Evolutionary conservation across 2,113 vertebrate genomes (phyloP), one percentile per base, ranked within the genome.

Genomic region (Accipiter virgatus): DNA sequence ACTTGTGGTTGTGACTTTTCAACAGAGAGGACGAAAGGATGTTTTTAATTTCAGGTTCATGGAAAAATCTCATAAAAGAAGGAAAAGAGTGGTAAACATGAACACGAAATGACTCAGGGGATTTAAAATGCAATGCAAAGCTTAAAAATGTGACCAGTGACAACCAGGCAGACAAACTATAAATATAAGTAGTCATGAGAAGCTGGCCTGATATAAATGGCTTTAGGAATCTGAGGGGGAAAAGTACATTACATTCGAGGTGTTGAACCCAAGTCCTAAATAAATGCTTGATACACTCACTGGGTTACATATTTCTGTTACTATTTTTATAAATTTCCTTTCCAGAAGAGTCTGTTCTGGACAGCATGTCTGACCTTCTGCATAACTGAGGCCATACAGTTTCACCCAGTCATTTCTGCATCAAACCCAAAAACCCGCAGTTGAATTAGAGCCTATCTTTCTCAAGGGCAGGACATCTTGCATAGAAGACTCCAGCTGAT

Each of bases 1-100:
- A 62, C 63, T 96, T 95, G 89, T 91, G 89, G 89, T 85, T 91
- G 83, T 80, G 84, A 94, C 81, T 95, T 95, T 91, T 97, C 81
- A 90, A 66, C 47, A 34, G 86, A 91, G 84, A 77, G 78, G 11
- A 96, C 34, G 47, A 88, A 93, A 91, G 88, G 91, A 93, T 70
- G 95, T 95, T 95, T 97, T 91, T 92, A 85, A 95, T 94, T 96
- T 91, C 78, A 94, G 81, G 66, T 90, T 96, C 58, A 80, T 82
- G 96, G 93, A 95, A 97, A 96, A 95, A 89, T 67, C 45, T 93
- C 81, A 77, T 87, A 68, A 97, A 95, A 93, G 80, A 92, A 74
- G 80, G 56, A 94, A 80, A 80, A 77, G 40, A 75, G 53, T 82
- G 91, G 91, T 97, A 97, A 97, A 97, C 73, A 97, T 50, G 72